Evolutionary conservation across 1,140 invertebrate species (phyloP), one percentile per base, ranked within the genome.

Genomic region (Psix sp.): DNA sequence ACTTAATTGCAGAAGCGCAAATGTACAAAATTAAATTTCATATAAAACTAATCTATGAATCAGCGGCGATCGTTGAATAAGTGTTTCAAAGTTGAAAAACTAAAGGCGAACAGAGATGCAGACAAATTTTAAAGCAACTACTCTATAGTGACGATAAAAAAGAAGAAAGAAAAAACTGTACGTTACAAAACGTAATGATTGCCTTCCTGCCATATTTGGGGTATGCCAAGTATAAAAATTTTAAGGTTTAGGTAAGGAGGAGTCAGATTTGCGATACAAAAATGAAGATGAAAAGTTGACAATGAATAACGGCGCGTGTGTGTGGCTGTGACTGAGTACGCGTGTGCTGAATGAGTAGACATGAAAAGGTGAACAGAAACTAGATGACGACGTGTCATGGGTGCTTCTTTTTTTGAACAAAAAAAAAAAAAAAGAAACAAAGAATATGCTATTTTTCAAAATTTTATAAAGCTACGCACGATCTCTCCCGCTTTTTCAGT

Each of bases 181-280:
- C 82, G 81, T 87, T 86, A 85, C 83, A 81, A 86, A 85, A 77
- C 84, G 82, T 86, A 87, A 85, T 84, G 77, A 86, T 86, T 87
- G 86, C 86, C 86, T 87, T 87, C 86, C 86, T 87, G 86, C 86
- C 86, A 87, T 87, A 87, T 87, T 87, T 87, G 85, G 86, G 86
- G 86, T 87, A 87, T 87, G 84, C 86, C 86, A 87, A 87, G 85
- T 86, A 86, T 87, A 86, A 87, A 87, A 87, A 86, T 86, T 86
- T 80, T 86, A 86, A 86, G 81, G 79, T 86, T 86, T 87, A 87
- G 85, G 82, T 74, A 81, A 77, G 74, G 29, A 70, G 60, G 62
- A 57, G 67, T 79, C 65, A 79, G 74, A 79, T 77, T 77, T 57
- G 77, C 68, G 81, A 80, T 67, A 67, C n/a, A n/a, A n/a, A n/a